A percentile compares a stretch with the other conserved stretches of the same genome.
These are phyloP conservation scores for Orgyia antiqua DNA, from an alignment of 2,888 invertebrate genomes.

Conservation along the genomic window DNA sequence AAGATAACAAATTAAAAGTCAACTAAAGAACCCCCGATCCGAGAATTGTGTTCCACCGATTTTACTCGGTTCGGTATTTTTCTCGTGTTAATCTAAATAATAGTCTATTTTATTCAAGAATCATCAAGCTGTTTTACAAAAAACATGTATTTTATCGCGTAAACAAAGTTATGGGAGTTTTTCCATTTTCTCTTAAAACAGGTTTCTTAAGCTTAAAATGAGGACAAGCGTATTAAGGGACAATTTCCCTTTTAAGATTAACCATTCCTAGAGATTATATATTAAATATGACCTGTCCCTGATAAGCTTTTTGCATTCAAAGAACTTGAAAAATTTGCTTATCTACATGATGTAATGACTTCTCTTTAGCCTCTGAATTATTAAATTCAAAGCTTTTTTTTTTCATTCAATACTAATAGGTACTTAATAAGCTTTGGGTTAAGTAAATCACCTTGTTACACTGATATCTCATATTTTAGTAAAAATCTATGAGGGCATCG, in stretches of 20 bases:
- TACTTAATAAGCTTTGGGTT: too few relatives aligned
- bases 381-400: too few relatives aligned
- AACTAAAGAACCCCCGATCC: not conserved
- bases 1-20: not conserved
- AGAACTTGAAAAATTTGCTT: conserved; percentile 10
- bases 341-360: not conserved
- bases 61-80: too few relatives aligned
- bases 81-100: too few relatives aligned
- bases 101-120: conserved; percentile 1
- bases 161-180: conserved; percentile 22
- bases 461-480: too few relatives aligned
- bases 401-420: too few relatives aligned
- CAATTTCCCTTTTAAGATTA: conserved; percentile 62
- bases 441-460: too few relatives aligned
- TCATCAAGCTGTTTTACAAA: conserved; percentile 10
- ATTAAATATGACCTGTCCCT: conserved; percentile 30
- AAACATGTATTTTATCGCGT: conserved; percentile 16
- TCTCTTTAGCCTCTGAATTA: too few relatives aligned
- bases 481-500: too few relatives aligned
- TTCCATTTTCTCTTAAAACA: conserved; percentile 27
- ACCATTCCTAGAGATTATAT: conserved; percentile 30
- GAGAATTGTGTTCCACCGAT: too few relatives aligned
- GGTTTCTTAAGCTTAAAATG: conserved; percentile 27
- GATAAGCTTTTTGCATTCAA: conserved; percentile 26
- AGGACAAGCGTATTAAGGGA: conserved; percentile 51